Conservation (phyloP, 2,888 invertebrate species). For the Dermolepida albohirtum region DNA sequence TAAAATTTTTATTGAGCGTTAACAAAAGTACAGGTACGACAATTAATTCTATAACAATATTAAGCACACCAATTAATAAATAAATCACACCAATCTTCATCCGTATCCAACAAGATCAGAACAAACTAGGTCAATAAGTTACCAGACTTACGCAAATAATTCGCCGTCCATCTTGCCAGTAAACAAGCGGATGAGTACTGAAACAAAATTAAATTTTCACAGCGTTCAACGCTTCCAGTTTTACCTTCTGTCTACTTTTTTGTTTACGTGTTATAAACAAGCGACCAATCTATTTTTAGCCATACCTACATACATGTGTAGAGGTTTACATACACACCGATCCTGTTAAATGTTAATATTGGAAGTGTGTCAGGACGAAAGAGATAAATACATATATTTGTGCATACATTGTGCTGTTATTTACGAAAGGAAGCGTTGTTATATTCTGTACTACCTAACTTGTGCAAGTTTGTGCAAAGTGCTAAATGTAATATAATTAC, state of each 20-base stretch:
- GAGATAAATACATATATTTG: too few relatives aligned
- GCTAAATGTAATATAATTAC: background rate
- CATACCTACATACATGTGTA: background rate
- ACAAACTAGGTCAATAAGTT: constrained; percentile 30
- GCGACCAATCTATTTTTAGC: constrained; percentile 14
- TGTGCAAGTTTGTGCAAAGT: constrained; percentile 3
- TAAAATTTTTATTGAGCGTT: constrained; percentile 7
- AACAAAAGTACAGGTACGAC: constrained; percentile 8
- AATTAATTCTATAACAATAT: background rate
- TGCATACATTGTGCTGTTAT: too few relatives aligned
- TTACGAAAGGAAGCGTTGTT: too few relatives aligned
- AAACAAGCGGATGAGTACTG: constrained; percentile 31
- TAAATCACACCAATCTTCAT: background rate
- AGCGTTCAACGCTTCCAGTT: constrained; percentile 9
- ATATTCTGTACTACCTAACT: too few relatives aligned
- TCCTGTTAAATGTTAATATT: constrained; percentile 9
- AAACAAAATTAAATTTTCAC: constrained; percentile 35
- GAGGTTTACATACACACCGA: background rate
- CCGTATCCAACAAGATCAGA: constrained; percentile 1
- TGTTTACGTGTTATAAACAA: constrained; percentile 1
- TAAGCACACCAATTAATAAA: background rate
- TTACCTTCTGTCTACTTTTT: constrained; percentile 15
- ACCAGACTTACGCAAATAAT: constrained; percentile 19
- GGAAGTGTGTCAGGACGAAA: background rate
- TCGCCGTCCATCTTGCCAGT: constrained; percentile 35